Base-by-base conservation (phyloP, 2,888 invertebrate species). In the Pollenia labialis region DNA sequence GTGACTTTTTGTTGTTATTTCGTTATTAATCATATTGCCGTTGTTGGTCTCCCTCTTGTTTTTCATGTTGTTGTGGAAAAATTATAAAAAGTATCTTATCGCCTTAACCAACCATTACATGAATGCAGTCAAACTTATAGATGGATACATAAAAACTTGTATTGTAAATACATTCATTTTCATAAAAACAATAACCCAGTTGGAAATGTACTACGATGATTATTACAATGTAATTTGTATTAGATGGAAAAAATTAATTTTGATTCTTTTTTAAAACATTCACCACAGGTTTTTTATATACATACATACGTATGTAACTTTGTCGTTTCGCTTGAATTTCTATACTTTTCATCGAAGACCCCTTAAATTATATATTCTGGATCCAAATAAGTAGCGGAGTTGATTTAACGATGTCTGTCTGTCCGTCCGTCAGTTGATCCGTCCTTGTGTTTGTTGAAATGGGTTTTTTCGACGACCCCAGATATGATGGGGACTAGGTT, bases 31-130 rank as follows among this genome's bases (percentile, higher is more conserved):
- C 60, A 68, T 62, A 32, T 42, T 52, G 74, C 42, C 18, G 50
- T 60, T 81, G 69, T 54, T 68, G 58, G 66, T 83, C 60, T 84
- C 68, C 79, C 74, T 80, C 72, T 84, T 32, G 52, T 68, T 60
- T 16, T 75, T 58, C 23, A 58, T 64, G 66, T 84, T 82, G 76
- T 79, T 83, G 68, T 83, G 77, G 72, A 80, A 80, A 84, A 74
- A 74, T 75, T 60, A 68, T 16, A 72, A 23, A 60, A 12, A 64
- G 76, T 68, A 76, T 76, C 75, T 86, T 83, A 81, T 87, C 80
- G 84, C 60, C 74, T 80, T 80, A 85, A 75, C 79, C 84, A 75
- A 76, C 82, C 82, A 76, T 80, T 85, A 74, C 84, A 85, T 85
- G 79, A 80, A 79, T 85, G 74, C 84, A 72, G 54, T 72, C 77